phyloP scores from a whole-genome alignment of 2,113 vertebrate species.

The Probosciger aterrimus region DNA sequence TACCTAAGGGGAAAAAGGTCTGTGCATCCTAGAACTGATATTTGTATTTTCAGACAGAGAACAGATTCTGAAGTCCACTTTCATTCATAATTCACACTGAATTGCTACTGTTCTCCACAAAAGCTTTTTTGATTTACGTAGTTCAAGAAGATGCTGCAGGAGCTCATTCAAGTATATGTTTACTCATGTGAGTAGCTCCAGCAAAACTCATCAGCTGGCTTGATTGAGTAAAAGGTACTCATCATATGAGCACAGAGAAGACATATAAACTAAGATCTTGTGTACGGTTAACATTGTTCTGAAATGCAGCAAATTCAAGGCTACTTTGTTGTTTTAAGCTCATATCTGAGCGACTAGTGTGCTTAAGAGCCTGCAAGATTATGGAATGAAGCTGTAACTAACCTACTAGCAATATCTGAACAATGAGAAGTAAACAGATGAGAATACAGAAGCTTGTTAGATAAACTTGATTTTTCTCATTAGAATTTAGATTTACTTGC shows the following conservation, averaged over 20 bases:
- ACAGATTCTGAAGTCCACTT: slow-evolving; percentile 18
- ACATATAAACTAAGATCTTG: not conserved
- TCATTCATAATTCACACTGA: not conserved
- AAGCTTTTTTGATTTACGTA: not conserved
- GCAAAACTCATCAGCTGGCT: not conserved
- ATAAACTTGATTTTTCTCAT: not conserved
- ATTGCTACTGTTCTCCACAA: not conserved
- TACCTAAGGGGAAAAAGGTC: not conserved
- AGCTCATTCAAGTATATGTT: not conserved
- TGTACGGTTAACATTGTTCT: not conserved
- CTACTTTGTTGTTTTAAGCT: not conserved
- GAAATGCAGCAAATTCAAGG: not conserved
- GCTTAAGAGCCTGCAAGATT: not conserved
- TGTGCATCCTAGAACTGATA: not conserved
- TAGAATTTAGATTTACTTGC: not conserved
- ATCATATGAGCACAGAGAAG: not conserved
- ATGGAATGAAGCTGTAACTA: not conserved
- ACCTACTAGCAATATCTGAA: not conserved
- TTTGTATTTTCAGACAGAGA: slow-evolving; percentile 9
- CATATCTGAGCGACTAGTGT: not conserved
- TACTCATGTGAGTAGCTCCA: not conserved
- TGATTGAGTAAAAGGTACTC: not conserved
- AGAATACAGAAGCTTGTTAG: not conserved
- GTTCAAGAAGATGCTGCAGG: not conserved
- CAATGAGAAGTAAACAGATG: not conserved